Percentiles rank a stretch among this genome's conserved stretches.
phyloP scores from a whole-genome alignment of 1,140 invertebrate genomes.

The Cyrtorhinus lividipennis region DNA sequence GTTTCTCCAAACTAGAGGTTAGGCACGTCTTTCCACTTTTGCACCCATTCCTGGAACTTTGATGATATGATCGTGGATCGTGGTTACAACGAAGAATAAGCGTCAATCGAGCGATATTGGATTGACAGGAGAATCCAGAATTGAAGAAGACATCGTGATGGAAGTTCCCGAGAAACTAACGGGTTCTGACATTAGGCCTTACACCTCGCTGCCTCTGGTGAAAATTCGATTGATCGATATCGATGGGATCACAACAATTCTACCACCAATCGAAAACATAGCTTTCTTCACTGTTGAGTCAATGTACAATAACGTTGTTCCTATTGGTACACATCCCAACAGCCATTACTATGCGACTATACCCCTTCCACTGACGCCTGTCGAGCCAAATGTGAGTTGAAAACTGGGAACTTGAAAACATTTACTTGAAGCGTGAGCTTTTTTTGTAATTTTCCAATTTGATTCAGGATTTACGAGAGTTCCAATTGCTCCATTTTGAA shows the following conservation, averaged over 20 bases:
- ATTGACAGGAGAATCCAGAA: neutral
- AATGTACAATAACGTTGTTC: neutral
- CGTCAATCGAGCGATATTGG: no score
- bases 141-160: slow-evolving; percentile 9
- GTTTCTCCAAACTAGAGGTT: no score
- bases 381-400: neutral
- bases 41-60: no score
- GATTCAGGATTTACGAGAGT: neutral
- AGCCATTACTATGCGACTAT: neutral
- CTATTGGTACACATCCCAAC: neutral
- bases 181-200: neutral
- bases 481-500: slow-evolving; percentile 2
- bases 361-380: neutral
- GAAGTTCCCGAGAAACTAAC: slow-evolving; percentile 2
- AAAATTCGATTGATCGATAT: neutral
- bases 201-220: neutral
- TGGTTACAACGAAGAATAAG: no score
- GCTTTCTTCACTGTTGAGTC: slow-evolving; percentile 10
- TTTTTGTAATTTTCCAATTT: no score
- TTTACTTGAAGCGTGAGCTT: no score
- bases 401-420: neutral
- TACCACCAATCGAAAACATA: slow-evolving; percentile 5
- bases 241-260: neutral
- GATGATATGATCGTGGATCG: no score
- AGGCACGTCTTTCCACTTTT: no score